These are phyloP conservation scores for Eutrigla gurnardus DNA, from an alignment of 2,797 vertebrate species.

Conservation along the genomic window DNA sequence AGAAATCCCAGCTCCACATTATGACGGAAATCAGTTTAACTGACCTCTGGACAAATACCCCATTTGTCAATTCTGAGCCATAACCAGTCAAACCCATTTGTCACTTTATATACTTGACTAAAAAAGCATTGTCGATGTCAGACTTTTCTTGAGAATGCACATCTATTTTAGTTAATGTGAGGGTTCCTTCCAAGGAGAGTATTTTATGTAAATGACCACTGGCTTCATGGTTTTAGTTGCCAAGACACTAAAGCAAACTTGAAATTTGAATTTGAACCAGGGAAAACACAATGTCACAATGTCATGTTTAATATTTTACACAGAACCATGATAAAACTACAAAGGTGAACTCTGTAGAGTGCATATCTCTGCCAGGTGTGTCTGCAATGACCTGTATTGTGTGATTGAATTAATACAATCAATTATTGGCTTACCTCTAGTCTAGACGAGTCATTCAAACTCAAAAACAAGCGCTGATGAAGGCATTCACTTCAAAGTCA, in stretches of 20 bases:
- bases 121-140: slow-evolving; percentile 1
- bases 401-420: too few relatives aligned
- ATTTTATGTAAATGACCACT: background rate
- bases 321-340: background rate
- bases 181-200: background rate
- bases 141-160: background rate
- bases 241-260: background rate
- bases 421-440: too few relatives aligned
- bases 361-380: too few relatives aligned
- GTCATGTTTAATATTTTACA: background rate
- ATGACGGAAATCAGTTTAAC: slow-evolving; percentile 20
- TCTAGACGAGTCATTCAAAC: too few relatives aligned
- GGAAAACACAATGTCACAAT: background rate
- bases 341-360: too few relatives aligned
- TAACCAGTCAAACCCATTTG: background rate
- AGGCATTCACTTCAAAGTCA: too few relatives aligned
- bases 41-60: background rate
- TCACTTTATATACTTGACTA: background rate
- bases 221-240: background rate
- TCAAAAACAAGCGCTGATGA: too few relatives aligned
- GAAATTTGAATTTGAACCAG: background rate
- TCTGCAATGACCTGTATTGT: too few relatives aligned
- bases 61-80: slow-evolving; percentile 12
- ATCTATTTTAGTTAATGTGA: background rate
- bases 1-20: slow-evolving; percentile 3